A percentile compares a stretch with the other conserved stretches of the same genome.
These are phyloP conservation scores for Euplexia lucipara DNA, from an alignment of 2,888 invertebrate genomes.

Conservation along the genomic window DNA sequence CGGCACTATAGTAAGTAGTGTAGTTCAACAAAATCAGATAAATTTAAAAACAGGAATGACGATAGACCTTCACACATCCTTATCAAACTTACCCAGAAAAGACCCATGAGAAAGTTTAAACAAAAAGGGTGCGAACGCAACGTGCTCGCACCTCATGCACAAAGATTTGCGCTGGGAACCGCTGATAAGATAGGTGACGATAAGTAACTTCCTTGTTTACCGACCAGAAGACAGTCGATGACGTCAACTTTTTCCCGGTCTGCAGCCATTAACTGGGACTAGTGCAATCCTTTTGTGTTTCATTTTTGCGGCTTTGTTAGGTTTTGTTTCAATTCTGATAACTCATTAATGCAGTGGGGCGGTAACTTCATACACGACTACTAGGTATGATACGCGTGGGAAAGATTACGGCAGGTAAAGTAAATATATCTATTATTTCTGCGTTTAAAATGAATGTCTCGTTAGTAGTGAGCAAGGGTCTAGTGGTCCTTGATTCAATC, in stretches of 20 bases:
- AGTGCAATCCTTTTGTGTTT: conserved; percentile 29
- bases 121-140: conserved; percentile 79
- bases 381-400: conserved; percentile 27
- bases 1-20: background rate
- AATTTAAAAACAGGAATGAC: conserved; percentile 61
- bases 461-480: no score
- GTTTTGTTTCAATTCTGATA: conserved; percentile 50
- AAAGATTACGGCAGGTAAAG: conserved; percentile 5
- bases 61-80: conserved; percentile 76
- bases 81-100: conserved; percentile 81
- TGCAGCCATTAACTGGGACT: conserved; percentile 37
- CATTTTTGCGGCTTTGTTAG: conserved; percentile 19
- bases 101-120: conserved; percentile 71
- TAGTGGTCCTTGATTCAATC: no score
- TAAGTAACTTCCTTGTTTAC: conserved; percentile 61
- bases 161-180: conserved; percentile 71
- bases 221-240: conserved; percentile 52
- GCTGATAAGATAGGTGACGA: conserved; percentile 71
- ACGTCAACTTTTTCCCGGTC: conserved; percentile 55
- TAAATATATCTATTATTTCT: no score
- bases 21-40: conserved; percentile 14
- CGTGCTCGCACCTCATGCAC: conserved; percentile 71
- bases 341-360: conserved; percentile 44
- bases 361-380: conserved; percentile 16
- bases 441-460: no score